Conservation (phyloP, 2,113 vertebrate species). For the Burhinus oedicnemus region DNA sequence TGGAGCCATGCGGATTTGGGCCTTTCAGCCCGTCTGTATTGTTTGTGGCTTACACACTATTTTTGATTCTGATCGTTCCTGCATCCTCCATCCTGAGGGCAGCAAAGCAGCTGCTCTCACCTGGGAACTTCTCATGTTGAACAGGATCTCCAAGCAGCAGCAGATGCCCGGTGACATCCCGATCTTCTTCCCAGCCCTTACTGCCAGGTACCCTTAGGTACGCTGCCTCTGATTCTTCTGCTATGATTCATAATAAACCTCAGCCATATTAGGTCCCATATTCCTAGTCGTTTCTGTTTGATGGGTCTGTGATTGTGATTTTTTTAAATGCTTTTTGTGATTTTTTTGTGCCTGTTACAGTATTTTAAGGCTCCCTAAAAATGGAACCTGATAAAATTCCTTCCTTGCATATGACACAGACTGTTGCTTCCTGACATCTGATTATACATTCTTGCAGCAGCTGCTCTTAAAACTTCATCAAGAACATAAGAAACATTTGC, state of each 20-base stretch:
- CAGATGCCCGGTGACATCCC: not conserved
- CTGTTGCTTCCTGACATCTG: conserved; percentile 3
- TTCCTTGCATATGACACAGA: not conserved
- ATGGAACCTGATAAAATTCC: not conserved
- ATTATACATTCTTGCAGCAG: not conserved
- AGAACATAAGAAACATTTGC: not conserved
- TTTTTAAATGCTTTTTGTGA: not conserved
- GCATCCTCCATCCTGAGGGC: not conserved
- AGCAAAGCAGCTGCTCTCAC: not conserved
- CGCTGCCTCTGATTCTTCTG: fast-evolving
- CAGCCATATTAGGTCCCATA: not conserved
- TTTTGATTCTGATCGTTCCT: not conserved
- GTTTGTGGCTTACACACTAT: not conserved
- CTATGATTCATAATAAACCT: not conserved
- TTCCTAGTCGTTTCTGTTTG: not conserved
- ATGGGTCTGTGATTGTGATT: not conserved
- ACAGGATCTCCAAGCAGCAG: not conserved
- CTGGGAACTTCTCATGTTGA: not conserved
- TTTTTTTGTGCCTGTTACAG: not conserved
- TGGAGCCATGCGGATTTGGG: not conserved
- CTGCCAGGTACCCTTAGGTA: not conserved
- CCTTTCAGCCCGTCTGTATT: not conserved
- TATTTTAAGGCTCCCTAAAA: not conserved
- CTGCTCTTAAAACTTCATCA: not conserved
- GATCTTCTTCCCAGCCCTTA: not conserved